Conservation (phyloP, 2,113 vertebrate genomes). For the Corythaixoides concolor region DNA sequence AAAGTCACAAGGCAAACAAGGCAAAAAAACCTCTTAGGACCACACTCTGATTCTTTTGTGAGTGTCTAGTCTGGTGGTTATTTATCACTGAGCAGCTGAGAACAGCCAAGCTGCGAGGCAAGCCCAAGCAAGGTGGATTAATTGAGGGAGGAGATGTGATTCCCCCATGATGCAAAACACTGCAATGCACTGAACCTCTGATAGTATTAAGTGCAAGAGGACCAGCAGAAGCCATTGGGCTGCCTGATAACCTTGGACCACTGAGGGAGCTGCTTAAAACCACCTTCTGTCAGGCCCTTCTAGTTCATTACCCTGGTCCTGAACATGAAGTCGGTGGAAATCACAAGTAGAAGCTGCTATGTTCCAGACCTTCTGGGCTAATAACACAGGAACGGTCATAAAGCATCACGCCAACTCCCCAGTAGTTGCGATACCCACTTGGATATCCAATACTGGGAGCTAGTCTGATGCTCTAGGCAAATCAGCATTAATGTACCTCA, state of each 20-base stretch:
- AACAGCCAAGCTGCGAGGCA: neutral
- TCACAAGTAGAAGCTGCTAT: neutral
- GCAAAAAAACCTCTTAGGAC: neutral
- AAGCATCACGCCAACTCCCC: neutral
- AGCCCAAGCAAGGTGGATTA: neutral
- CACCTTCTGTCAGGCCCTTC: neutral
- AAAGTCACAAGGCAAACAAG: neutral
- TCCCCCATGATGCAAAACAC: neutral
- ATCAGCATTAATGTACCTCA: neutral
- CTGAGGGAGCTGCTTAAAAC: neutral
- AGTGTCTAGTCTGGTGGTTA: neutral
- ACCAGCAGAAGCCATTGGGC: neutral
- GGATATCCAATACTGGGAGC: neutral
- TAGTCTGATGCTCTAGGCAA: neutral
- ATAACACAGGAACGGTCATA: neutral
- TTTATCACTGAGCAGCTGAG: neutral
- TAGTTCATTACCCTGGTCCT: neutral
- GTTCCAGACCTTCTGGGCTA: neutral
- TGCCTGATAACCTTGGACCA: neutral
- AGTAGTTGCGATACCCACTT: neutral
- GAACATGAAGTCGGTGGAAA: neutral
- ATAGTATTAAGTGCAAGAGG: neutral
- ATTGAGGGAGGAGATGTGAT: neutral
- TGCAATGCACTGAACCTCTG: neutral
- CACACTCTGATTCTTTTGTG: neutral